Evolutionary conservation across 2,113 vertebrate genomes (phyloP).

Genomic region (Azemiops feae): DNA sequence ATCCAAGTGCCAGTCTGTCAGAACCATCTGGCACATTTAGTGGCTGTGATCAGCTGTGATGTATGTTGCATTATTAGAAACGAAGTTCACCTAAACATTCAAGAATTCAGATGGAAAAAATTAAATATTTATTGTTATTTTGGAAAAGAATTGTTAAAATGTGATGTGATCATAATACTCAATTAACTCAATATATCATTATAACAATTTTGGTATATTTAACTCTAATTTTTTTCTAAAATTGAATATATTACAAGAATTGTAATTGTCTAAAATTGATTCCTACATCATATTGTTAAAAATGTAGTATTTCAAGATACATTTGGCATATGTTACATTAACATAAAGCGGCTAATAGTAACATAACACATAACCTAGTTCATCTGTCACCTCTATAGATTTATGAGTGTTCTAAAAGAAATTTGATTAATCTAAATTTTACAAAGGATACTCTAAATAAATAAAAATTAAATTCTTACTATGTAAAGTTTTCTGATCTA

Average conservation of each 20-base stretch:
- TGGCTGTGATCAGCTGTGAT: conserved; percentile 39
- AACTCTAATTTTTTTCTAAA: neutral
- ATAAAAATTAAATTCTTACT: neutral
- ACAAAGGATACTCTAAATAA: neutral
- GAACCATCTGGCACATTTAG: conserved; percentile 60
- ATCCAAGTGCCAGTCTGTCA: conserved; percentile 67
- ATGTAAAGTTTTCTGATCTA: neutral
- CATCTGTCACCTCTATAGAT: conserved; percentile 36
- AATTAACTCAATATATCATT: conserved; percentile 37
- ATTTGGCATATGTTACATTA: neutral
- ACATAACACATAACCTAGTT: conserved; percentile 33
- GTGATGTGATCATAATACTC: conserved; percentile 24
- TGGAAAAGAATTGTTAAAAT: conserved; percentile 23
- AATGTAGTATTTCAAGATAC: neutral
- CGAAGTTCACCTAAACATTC: neutral
- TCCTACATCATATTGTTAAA: neutral
- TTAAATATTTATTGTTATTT: neutral
- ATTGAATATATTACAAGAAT: conserved; percentile 43
- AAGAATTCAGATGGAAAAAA: conserved; percentile 20
- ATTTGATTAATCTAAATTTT: conserved; percentile 33
- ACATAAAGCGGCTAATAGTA: neutral
- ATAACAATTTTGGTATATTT: conserved; percentile 30
- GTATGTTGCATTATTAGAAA: conserved; percentile 19
- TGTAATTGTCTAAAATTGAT: neutral
- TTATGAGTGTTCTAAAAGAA: conserved; percentile 50